Evolutionary conservation across 1,140 invertebrate species (phyloP), one percentile per base, ranked within the genome.

Genomic region (Drosophila serrata): DNA sequence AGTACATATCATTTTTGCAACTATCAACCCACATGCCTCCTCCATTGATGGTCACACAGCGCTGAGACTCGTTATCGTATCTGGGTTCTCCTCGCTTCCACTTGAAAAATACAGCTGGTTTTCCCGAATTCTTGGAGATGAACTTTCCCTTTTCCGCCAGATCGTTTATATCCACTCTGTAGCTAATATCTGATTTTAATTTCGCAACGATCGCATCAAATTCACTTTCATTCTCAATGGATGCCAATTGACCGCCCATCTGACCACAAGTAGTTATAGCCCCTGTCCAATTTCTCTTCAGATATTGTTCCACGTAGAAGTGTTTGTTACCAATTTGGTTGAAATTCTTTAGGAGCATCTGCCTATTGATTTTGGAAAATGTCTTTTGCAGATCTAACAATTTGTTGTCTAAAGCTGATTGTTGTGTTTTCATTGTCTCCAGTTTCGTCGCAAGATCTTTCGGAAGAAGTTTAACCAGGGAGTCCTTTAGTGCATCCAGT

Each of bases 1-100:
- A 59, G 0, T 39, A 6, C 2, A 9, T 11, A 13, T 12, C 0
- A 12, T 0, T 0, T 1, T 1, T 22, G 6, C 53, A 63, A 19
- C 17, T 6, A 3, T 59, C 53, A 22, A 40, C 24, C 60, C 53
- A 63, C 60, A 63, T 63, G 17, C 4, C 35, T n/a, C 53, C 60
- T 4, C 40, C 1, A 40, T 63, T 7, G 8, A 63, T 12, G 12
- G 53, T 13, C 5, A 60, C 35, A 19, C 60, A 63, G 15, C 7
- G 60, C 15, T 31, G 35, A 9, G 0, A 4, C 0, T 4, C 2
- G 7, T 40, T 2, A 0, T 13, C 0, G 17, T 39, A 60, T 3
- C 0, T 7, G 6, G 60, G 60, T 22, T 63, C 53, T 4, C 27
- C 55, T 0, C 2, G 13, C 4, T 31, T 40, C 60, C 60, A 63